Evolutionary conservation across 2,113 vertebrate species (phyloP).

Genomic region (Proteles cristata): DNA sequence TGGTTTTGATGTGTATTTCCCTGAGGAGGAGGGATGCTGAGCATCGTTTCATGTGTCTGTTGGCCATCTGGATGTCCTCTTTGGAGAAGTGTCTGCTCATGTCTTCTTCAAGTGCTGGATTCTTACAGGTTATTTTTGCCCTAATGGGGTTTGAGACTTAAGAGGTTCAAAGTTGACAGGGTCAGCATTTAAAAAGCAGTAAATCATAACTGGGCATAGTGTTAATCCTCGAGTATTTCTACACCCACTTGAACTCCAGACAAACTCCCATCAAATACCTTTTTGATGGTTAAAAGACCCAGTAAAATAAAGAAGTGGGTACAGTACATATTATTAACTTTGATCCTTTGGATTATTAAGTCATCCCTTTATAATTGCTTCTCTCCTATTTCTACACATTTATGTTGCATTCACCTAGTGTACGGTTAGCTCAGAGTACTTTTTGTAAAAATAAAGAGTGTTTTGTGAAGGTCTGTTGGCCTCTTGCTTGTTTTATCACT

Average conservation of each 20-base stretch:
- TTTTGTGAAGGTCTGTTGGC: background rate
- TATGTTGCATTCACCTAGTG: background rate
- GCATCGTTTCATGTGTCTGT: no score
- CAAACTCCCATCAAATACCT: background rate
- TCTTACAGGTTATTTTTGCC: background rate
- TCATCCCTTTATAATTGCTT: background rate
- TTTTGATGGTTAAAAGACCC: background rate
- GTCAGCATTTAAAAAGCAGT: background rate
- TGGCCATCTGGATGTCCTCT: no score
- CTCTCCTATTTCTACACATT: background rate
- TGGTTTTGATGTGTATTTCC: no score
- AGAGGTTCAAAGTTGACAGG: background rate
- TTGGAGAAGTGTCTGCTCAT: no score
- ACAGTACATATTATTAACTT: background rate
- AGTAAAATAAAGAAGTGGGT: background rate
- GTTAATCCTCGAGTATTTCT: background rate
- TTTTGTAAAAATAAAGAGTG: background rate
- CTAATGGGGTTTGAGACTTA: background rate
- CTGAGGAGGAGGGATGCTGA: no score
- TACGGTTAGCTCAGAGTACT: background rate
- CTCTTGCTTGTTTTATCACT: background rate
- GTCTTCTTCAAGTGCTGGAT: background rate
- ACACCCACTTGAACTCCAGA: background rate
- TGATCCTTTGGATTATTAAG: background rate
- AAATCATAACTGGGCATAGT: background rate